Conservation (phyloP, 2,797 vertebrate species). For the Hybognathus amarus region DNA sequence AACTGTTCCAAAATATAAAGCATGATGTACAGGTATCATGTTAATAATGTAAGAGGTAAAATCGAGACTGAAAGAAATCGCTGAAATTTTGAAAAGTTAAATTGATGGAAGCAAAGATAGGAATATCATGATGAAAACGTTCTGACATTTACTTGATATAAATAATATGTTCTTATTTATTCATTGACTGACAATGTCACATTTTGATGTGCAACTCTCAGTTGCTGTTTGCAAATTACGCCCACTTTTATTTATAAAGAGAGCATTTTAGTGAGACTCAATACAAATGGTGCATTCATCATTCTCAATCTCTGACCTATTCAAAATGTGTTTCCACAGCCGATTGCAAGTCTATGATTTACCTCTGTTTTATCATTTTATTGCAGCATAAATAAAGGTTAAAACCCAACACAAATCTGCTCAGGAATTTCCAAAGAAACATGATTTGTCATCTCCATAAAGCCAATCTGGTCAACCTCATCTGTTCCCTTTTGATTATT, state of each 20-base stretch:
- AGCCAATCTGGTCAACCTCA: slow-evolving; percentile 44
- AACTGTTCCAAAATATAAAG: not conserved
- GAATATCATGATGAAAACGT: not conserved
- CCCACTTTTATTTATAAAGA: slow-evolving; percentile 15
- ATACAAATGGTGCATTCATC: not conserved
- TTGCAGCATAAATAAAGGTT: slow-evolving; percentile 6
- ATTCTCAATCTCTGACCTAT: not conserved
- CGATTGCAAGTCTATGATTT: not conserved
- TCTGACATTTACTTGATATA: slow-evolving; percentile 5
- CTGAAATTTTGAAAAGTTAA: not conserved
- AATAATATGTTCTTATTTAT: not conserved
- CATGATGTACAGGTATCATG: not conserved
- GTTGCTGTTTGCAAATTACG: not conserved
- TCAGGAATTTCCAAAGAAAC: slow-evolving; percentile 15
- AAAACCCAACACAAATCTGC: slow-evolving; percentile 11
- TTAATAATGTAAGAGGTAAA: not conserved
- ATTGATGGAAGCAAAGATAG: not conserved
- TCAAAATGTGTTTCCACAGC: not conserved
- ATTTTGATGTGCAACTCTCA: slow-evolving; percentile 6
- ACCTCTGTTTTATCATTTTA: slow-evolving; percentile 1
- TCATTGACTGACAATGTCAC: slow-evolving; percentile 1
- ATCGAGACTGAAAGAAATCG: not conserved
- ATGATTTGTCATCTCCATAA: slow-evolving; percentile 4
- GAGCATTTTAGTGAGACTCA: not conserved
- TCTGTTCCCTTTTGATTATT: slow-evolving; percentile 42